Percentiles rank a stretch among this genome's conserved stretches.
These are phyloP conservation scores for Smithornis capensis DNA, from an alignment of 2,113 vertebrate species.

Conservation along the genomic window DNA sequence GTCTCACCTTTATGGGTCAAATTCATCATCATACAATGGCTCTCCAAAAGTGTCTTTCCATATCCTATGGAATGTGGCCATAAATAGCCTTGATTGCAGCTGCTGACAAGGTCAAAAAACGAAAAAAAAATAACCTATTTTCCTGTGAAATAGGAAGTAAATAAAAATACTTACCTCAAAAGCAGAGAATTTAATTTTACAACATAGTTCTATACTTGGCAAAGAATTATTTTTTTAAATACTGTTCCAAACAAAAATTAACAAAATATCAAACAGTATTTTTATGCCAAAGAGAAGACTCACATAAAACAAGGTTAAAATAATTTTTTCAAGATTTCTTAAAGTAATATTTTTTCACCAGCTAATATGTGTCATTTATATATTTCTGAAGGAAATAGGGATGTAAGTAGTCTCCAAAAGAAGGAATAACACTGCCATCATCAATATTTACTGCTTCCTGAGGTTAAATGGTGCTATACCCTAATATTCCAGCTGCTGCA, in stretches of 20 bases:
- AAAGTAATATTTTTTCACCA: neutral
- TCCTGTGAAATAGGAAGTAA: neutral
- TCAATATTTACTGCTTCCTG: neutral
- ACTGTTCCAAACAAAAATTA: neutral
- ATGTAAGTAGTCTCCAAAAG: neutral
- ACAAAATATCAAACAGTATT: neutral
- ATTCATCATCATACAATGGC: neutral
- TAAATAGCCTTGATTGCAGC: neutral
- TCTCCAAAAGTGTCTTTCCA: neutral
- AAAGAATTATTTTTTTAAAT: neutral
- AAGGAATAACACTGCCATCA: neutral
- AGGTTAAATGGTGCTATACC: neutral
- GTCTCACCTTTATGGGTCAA: neutral
- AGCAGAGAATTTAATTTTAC: neutral
- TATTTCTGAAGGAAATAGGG: neutral
- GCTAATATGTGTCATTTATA: neutral
- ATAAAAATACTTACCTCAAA: neutral
- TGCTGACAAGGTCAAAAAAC: rapidly evolving
- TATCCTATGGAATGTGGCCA: neutral
- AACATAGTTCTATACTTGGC: neutral
- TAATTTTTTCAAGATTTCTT: neutral
- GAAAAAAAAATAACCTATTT: rapidly evolving
- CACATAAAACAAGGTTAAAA: neutral
- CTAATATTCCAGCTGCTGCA: neutral
- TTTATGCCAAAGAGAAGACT: neutral